Conservation (phyloP, 2,113 vertebrate species). For the Colossoma macropomum region DNA sequence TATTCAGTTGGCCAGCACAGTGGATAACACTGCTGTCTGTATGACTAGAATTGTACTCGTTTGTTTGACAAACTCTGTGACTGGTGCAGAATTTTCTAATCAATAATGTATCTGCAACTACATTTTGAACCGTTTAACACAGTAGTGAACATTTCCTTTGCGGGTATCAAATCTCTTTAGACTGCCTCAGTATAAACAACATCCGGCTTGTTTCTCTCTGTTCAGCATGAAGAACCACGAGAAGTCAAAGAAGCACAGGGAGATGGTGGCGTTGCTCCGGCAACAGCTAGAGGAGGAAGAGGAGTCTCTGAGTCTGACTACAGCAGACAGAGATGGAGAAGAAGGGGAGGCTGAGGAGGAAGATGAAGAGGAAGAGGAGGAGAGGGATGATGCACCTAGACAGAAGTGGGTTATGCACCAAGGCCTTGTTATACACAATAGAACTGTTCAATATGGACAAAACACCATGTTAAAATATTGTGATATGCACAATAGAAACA, state of each 20-base stretch:
- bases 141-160: too few relatives aligned
- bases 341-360: slow-evolving; percentile 68
- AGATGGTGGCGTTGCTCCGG: slow-evolving; percentile 89
- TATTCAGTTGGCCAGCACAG: too few relatives aligned
- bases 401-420: slow-evolving; percentile 79
- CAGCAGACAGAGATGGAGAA: slow-evolving; percentile 61
- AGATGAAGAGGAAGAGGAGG: slow-evolving; percentile 66
- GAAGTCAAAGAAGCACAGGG: slow-evolving; percentile 94
- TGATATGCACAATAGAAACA: not conserved
- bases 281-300: slow-evolving; percentile 91
- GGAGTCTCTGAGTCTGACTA: slow-evolving; percentile 61
- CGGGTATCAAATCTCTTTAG: not conserved
- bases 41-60: too few relatives aligned
- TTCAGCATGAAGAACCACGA: slow-evolving; percentile 92
- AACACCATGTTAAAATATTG: too few relatives aligned
- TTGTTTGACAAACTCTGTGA: too few relatives aligned
- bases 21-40: too few relatives aligned
- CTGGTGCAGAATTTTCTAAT: too few relatives aligned
- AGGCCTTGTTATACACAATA: not conserved
- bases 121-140: not conserved
- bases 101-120: not conserved
- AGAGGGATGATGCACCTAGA: slow-evolving; percentile 73
- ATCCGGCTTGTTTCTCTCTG: slow-evolving; percentile 3
- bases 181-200: not conserved
- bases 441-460: not conserved